Percentiles rank a stretch among this genome's conserved stretches.
Evolutionary conservation across 2,797 vertebrate genomes (phyloP).

Genomic region (Neostethus bicornis): DNA sequence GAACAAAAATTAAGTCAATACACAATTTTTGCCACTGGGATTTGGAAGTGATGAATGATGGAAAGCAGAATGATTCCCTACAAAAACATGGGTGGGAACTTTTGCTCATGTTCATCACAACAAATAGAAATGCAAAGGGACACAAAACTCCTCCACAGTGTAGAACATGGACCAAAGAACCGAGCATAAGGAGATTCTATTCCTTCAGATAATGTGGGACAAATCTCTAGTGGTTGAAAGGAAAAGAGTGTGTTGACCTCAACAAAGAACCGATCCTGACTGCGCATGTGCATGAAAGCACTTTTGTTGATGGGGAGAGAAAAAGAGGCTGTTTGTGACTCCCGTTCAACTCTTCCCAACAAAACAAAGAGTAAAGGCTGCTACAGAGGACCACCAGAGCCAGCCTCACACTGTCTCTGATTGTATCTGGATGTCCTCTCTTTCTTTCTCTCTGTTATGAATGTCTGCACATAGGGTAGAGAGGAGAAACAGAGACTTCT

Average conservation of each 20-base stretch:
- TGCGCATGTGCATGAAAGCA: slow-evolving; percentile 5
- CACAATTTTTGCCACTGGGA: background rate
- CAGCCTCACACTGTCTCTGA: slow-evolving; percentile 65
- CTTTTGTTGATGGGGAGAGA: slow-evolving; percentile 17
- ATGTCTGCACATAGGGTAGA: slow-evolving; percentile 38
- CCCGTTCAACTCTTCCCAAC: slow-evolving; percentile 55
- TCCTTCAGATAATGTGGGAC: slow-evolving; percentile 33
- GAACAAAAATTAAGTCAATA: slow-evolving; percentile 10
- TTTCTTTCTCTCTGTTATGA: slow-evolving; percentile 26
- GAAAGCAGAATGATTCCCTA: slow-evolving; percentile 6
- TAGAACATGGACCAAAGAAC: slow-evolving; percentile 15
- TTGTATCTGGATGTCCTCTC: slow-evolving; percentile 33
- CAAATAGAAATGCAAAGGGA: slow-evolving; percentile 47
- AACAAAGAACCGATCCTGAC: slow-evolving; percentile 27
- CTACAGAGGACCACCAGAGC: slow-evolving; percentile 49
- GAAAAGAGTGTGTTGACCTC: slow-evolving; percentile 22
- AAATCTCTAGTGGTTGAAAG: slow-evolving; percentile 33
- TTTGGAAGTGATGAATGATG: slow-evolving; percentile 13
- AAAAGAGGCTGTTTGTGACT: slow-evolving; percentile 63
- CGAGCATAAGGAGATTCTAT: slow-evolving; percentile 21
- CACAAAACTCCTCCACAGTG: slow-evolving; percentile 31
- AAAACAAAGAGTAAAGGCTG: slow-evolving; percentile 67
- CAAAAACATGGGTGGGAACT: slow-evolving; percentile 40
- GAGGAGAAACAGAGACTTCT: slow-evolving; percentile 28
- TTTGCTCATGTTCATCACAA: slow-evolving; percentile 44